phyloP scores from a whole-genome alignment of 1,140 invertebrate species.

The Drosophila malerkotliana region DNA sequence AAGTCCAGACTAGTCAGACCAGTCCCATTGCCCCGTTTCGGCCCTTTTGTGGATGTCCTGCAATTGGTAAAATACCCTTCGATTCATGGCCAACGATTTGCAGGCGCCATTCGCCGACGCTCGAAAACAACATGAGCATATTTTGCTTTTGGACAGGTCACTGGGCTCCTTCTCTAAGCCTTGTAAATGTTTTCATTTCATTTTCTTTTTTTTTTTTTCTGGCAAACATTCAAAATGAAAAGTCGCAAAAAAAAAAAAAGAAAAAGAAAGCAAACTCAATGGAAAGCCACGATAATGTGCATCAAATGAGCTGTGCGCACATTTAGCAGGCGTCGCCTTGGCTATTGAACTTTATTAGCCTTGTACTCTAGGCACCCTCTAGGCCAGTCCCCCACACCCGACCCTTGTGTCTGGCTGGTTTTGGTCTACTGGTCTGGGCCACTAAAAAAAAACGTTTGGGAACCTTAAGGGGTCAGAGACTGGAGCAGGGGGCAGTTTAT shows the following conservation, averaged over 20 bases:
- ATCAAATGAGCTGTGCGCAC: constrained; percentile 81
- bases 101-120: constrained; percentile 62
- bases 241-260: constrained; percentile 24
- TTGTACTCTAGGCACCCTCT: constrained; percentile 34
- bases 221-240: constrained; percentile 72
- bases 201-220: constrained; percentile 21
- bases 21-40: no score
- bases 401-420: constrained; percentile 31
- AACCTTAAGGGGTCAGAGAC: constrained; percentile 23
- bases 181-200: constrained; percentile 77
- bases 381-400: not conserved
- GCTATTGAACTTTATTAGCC: constrained; percentile 81
- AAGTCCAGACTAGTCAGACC: not conserved
- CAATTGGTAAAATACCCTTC: constrained; percentile 17
- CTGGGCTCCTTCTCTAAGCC: constrained; percentile 35
- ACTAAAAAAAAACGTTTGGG: constrained; percentile 34
- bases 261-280: constrained; percentile 38
- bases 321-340: constrained; percentile 77
- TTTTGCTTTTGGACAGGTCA: constrained; percentile 56
- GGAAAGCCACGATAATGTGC: constrained; percentile 77
- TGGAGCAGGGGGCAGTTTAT: constrained; percentile 64
- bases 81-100: constrained; percentile 76
- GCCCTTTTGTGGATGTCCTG: constrained; percentile 15
- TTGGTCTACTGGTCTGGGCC: constrained; percentile 36
- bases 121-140: constrained; percentile 70